Conservation (phyloP, 1,140 invertebrate genomes). For the Battus philenor region DNA sequence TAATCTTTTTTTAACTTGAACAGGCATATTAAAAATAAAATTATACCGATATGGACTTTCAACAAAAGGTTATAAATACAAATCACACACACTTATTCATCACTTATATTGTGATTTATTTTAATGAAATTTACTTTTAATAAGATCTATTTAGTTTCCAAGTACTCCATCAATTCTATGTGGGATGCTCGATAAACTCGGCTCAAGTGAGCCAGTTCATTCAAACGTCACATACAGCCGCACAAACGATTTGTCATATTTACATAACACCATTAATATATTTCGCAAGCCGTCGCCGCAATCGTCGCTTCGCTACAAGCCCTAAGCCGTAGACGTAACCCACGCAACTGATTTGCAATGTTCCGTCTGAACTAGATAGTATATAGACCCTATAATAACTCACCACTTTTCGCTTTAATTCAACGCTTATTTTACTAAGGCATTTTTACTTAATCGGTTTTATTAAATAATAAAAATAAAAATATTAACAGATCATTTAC, state of each 20-base stretch:
- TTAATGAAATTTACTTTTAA: background rate
- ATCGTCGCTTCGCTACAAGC: slow-evolving; percentile 37
- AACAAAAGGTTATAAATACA: no score
- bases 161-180: slow-evolving; percentile 8
- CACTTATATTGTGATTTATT: background rate
- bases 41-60: no score
- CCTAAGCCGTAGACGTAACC: slow-evolving; percentile 45
- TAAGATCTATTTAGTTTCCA: slow-evolving; percentile 2
- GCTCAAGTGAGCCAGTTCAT: slow-evolving; percentile 19
- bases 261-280: slow-evolving; percentile 54
- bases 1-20: no score
- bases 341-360: slow-evolving; percentile 65
- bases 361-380: slow-evolving; percentile 38
- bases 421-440: no score
- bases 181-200: slow-evolving; percentile 10
- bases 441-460: no score
- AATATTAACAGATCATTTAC: no score
- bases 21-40: no score
- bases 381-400: slow-evolving; percentile 12
- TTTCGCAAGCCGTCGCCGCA: slow-evolving; percentile 50
- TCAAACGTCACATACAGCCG: slow-evolving; percentile 20
- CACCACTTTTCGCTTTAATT: slow-evolving; percentile 1
- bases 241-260: slow-evolving; percentile 48
- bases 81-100: background rate
- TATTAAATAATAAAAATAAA: no score